Base-by-base conservation (phyloP, 2,888 invertebrate genomes). In the Rhamphomyia laevipes region DNA sequence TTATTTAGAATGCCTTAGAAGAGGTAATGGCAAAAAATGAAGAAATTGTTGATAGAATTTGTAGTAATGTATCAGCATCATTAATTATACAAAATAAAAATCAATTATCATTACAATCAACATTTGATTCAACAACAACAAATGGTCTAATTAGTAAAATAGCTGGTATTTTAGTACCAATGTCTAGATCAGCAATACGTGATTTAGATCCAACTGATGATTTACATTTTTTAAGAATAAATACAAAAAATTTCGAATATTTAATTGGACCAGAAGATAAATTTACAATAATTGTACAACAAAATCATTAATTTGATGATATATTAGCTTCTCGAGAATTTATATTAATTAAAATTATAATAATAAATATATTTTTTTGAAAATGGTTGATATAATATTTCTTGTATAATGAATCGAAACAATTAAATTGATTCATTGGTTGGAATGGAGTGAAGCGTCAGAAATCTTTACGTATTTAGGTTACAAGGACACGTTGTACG, bases 231-330 rank as follows among this genome's bases (percentile, higher is more conserved):
- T 49, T 69, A 41, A 59, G 69, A 4, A 59, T 68, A n/a, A 58
- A 51, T n/a, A 67, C 69, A 10, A 60, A 61, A 41, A 67, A 67
- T 50, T 58, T 56, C 33, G 68, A 68, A 51, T 65, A 62, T 51
- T 56, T 68, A 11, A 58, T 69, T 23, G 66, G 64, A 1, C 63
- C 66, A 1, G 63, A 68, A 47, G 56, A 61, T 1, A 57, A 63
- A 4, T 68, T 68, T 51, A 68, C 65, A 6, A 60, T 68, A 43
- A 61, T 66, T n/a, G 66, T 66, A 9, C 53, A 63, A 46, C 66
- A 66, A 50, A 62, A 55, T 55, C n/a, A 35, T n/a, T n/a, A 35
- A 35, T 35, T 13, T n/a, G n/a, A n/a, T n/a, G n/a, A n/a, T n/a
- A n/a, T n/a, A n/a, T n/a, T n/a, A n/a, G n/a, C n/a, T n/a, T n/a